phyloP scores from a whole-genome alignment of 2,113 vertebrate species.

The Thamnaconus septentrionalis region DNA sequence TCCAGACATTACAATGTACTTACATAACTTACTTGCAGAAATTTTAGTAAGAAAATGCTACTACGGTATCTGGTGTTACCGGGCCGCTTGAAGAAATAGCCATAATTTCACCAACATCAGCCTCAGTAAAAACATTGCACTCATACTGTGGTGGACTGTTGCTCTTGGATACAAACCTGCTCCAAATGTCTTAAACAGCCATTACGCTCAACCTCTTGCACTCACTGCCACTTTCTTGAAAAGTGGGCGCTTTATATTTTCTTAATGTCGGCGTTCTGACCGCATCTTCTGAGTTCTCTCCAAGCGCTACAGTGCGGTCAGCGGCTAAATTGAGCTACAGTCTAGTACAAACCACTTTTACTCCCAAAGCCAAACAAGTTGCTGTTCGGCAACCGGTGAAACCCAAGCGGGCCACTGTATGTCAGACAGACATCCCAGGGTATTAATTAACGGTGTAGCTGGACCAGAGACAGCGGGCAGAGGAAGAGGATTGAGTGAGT shows the following conservation, averaged over 20 bases:
- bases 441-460: slow-evolving; percentile 46
- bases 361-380: slow-evolving; percentile 35
- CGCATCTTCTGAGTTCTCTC: slow-evolving; percentile 22
- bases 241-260: slow-evolving; percentile 4
- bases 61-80: too few species aligned
- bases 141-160: too few species aligned
- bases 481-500: slow-evolving; percentile 26
- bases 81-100: too few species aligned
- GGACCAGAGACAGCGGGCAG: slow-evolving; percentile 2
- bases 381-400: slow-evolving; percentile 33
- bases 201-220: too few species aligned
- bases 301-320: slow-evolving; percentile 39
- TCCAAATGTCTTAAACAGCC: too few species aligned
- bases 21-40: too few species aligned
- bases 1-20: too few species aligned
- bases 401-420: slow-evolving; percentile 27
- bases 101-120: too few species aligned
- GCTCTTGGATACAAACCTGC: too few species aligned
- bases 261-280: slow-evolving; percentile 17
- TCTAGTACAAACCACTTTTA: slow-evolving; percentile 29
- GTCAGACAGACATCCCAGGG: slow-evolving; percentile 31
- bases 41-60: too few species aligned
- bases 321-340: slow-evolving; percentile 25
- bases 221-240: too few species aligned
- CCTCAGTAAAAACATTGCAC: too few species aligned